These are phyloP conservation scores for Tetranychus truncatus DNA, from an alignment of 2,888 invertebrate genomes.

Conservation along the genomic window DNA sequence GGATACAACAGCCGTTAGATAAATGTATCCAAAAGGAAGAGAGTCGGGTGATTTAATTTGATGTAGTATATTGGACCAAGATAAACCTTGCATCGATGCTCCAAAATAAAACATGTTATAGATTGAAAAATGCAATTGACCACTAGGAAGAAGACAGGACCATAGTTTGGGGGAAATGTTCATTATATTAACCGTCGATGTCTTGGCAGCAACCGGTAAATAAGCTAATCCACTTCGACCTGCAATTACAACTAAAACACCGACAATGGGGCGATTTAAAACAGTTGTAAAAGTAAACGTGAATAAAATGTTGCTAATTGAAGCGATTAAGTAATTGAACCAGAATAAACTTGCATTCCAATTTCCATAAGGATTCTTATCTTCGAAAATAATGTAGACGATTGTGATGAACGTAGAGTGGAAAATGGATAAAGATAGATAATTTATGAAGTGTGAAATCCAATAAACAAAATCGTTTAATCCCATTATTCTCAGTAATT, in stretches of 20 bases:
- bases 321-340: background rate
- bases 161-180: background rate
- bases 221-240: background rate
- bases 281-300: background rate
- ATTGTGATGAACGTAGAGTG: slow-evolving; percentile 14
- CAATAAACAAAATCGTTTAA: slow-evolving; percentile 26
- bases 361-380: background rate
- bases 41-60: too few species aligned
- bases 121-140: slow-evolving; percentile 15
- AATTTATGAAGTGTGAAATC: slow-evolving; percentile 21
- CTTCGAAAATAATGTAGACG: background rate
- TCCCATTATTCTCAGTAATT: slow-evolving; percentile 27
- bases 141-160: too few species aligned
- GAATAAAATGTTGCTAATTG: background rate
- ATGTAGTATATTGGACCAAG: too few species aligned
- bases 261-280: background rate
- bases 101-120: slow-evolving; percentile 18
- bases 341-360: background rate
- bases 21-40: background rate
- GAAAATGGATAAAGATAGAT: slow-evolving; percentile 20
- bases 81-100: too few species aligned
- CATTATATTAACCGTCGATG: background rate
- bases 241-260: background rate
- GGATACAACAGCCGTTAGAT: slow-evolving; percentile 46
- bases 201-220: too few species aligned